Evolutionary conservation across 2,797 vertebrate species (phyloP).

Genomic region (Falco biarmicus): DNA sequence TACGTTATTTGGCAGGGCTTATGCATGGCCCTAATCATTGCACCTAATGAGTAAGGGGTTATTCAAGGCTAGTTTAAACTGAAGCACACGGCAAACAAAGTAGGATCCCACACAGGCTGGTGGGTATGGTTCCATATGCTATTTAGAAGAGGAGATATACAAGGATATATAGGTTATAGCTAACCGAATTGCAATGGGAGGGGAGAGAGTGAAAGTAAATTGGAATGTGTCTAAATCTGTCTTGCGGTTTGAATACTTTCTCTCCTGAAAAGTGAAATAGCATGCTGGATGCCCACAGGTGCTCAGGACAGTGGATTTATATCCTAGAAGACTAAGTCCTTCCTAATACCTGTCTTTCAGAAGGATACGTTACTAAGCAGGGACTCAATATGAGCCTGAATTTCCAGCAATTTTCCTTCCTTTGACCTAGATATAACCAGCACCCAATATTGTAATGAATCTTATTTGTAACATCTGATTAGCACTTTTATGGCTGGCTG

Average conservation of each 20-base stretch:
- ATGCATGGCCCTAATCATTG: background rate
- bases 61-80: background rate
- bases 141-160: background rate
- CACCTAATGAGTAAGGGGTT: background rate
- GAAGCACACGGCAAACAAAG: background rate
- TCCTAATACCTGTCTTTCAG: background rate
- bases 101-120: background rate
- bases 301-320: background rate
- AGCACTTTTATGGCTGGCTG: background rate
- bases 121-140: background rate
- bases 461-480: background rate
- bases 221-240: background rate
- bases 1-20: background rate
- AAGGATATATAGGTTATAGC: background rate
- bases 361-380: background rate
- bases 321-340: background rate
- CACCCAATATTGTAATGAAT: background rate
- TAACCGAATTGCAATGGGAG: background rate
- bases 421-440: background rate
- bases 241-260: background rate
- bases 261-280: background rate
- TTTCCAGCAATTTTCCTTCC: background rate
- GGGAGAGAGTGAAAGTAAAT: background rate
- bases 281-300: background rate
- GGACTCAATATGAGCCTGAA: background rate